phyloP scores from a whole-genome alignment of 2,888 invertebrate genomes.

The Phrixothrix hirtus region DNA sequence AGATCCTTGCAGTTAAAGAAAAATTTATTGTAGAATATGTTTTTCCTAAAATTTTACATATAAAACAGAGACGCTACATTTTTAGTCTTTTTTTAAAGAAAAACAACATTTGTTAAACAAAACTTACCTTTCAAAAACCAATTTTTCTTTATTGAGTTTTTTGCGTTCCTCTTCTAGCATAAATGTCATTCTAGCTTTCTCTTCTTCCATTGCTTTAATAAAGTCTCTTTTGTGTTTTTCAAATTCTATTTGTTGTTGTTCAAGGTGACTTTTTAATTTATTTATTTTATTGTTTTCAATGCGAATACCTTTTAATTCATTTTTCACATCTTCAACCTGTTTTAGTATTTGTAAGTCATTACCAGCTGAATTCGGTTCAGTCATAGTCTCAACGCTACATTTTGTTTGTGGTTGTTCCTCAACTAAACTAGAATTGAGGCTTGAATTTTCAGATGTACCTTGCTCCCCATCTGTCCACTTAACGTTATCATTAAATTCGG shows the following conservation, averaged over 20 bases:
- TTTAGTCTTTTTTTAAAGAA: too few species aligned
- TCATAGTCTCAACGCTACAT: conserved; percentile 27
- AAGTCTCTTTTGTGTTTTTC: conserved; percentile 59
- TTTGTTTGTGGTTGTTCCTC: not conserved
- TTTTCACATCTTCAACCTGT: conserved; percentile 58
- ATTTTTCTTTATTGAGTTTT: conserved; percentile 65
- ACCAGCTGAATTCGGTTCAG: not conserved
- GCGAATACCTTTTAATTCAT: conserved; percentile 63
- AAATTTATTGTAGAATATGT: too few species aligned
- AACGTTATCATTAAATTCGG: conserved; percentile 26
- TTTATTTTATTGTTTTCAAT: conserved; percentile 59
- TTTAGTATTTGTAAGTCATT: too few species aligned
- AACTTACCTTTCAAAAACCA: conserved; percentile 52
- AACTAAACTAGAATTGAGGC: not conserved
- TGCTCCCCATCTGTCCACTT: conserved; percentile 24
- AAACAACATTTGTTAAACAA: too few species aligned
- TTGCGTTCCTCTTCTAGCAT: conserved; percentile 66
- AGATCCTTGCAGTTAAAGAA: too few species aligned
- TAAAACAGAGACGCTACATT: too few species aligned
- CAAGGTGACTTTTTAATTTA: conserved; percentile 51
- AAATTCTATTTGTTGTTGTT: conserved; percentile 60
- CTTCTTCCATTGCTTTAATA: conserved; percentile 65
- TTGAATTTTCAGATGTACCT: not conserved
- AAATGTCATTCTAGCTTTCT: conserved; percentile 65
- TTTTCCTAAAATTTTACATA: too few species aligned